Evolutionary conservation across 2,113 vertebrate species (phyloP).

Genomic region (Plecturocebus donacophilus): DNA sequence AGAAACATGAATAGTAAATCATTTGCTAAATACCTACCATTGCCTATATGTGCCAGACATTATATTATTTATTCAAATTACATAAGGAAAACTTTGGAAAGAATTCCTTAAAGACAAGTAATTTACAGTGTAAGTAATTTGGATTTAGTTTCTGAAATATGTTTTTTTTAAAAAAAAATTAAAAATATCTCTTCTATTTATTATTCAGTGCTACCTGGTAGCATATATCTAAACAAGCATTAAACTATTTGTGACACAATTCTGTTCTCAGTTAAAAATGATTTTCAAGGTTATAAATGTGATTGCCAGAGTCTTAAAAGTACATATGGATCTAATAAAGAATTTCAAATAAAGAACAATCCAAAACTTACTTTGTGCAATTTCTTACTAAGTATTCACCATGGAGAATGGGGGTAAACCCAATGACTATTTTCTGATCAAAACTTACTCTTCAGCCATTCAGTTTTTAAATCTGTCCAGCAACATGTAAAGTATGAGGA

Average conservation of each 20-base stretch:
- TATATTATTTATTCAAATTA: constrained; percentile 4
- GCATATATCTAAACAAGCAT: not conserved
- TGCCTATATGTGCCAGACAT: not conserved
- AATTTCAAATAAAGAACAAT: not conserved
- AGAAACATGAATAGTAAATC: not conserved
- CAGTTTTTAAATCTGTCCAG: constrained; percentile 30
- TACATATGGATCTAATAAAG: not conserved
- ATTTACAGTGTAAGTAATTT: not conserved
- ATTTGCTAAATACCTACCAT: not conserved
- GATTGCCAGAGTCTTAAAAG: not conserved
- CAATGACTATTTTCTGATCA: not conserved
- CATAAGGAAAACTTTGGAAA: not conserved
- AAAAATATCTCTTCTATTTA: not conserved
- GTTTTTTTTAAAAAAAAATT: not conserved
- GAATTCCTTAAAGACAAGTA: not conserved
- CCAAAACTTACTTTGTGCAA: not conserved
- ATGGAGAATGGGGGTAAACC: not conserved
- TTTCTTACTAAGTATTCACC: not conserved
- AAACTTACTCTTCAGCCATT: not conserved
- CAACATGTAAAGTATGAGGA: not conserved
- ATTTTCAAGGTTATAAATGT: not conserved
- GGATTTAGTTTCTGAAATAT: constrained; percentile 8
- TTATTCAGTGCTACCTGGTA: not conserved
- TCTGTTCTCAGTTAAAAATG: not conserved
- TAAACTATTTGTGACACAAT: not conserved